Base-by-base conservation (phyloP, 2,113 vertebrate genomes). In the Brienomyrus longianalis region DNA sequence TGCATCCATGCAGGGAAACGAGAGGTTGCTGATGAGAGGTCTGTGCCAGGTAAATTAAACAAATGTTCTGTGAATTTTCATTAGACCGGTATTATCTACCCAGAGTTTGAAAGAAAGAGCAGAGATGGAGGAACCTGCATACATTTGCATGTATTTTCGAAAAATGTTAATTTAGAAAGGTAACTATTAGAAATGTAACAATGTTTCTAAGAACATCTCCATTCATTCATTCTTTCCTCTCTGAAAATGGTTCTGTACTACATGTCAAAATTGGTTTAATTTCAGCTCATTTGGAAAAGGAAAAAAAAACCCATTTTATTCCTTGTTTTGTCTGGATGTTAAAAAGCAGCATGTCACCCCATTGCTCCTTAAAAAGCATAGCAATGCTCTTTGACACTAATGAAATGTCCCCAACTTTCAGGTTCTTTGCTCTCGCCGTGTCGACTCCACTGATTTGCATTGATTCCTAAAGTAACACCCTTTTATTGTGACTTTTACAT, bases 61-160 rank as follows among this genome's bases (percentile, higher is more conserved):
- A 93, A 94, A 94, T 92, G 94, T 94, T 95, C 94, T 91, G 93
- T 95, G 95, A 95, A 96, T 96, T 94, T 95, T 95, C 95, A 95
- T 93, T 92, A 93, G 93, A 90, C 91, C 92, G 91, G 92, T 94
- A 94, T 95, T 96, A 94, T 95, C 93, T 86, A 92, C 94, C 93
- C 94, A 92, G 93, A 94, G 91, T 95, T 92, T 94, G 90, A 91
- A 91, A 93, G 88, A 91, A 91, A 83, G 86, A 77, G 47, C 51
- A 35, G 86, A 90, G 93, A 93, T 95, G 92, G 92, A 94, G 92
- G 92, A 92, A 95, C 95, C 95, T 95, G 95, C 94, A 96, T 95
- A 93, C 85, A 95, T 96, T 96, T 95, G 93, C 95, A 96, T 95
- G 93, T 95, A 96, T 95, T 96, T 94, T 92, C 77, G 39, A 90